These are phyloP conservation scores for Hippotragus niger DNA, from an alignment of 2,113 vertebrate genomes.

Conservation along the genomic window DNA sequence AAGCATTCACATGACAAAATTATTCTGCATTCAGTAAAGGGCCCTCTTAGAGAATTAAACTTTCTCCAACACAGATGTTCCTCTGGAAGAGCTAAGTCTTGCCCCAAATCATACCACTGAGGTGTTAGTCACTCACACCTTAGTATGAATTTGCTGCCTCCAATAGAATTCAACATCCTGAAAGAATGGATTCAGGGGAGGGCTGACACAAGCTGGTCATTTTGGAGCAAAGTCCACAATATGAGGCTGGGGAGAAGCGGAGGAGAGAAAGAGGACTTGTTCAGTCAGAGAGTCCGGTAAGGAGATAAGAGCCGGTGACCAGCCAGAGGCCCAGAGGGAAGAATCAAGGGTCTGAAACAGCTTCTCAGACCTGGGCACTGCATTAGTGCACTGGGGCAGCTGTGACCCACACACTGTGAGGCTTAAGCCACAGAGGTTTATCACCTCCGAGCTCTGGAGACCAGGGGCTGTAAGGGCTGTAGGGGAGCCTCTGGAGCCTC, in stretches of 20 bases:
- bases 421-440: background rate
- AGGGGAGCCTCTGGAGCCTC: background rate
- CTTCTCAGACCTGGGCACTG: background rate
- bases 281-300: background rate
- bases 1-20: background rate
- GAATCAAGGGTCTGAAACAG: background rate
- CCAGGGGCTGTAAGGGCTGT: background rate
- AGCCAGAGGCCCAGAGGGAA: background rate
- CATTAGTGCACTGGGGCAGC: too few species aligned
- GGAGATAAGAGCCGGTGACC: background rate
- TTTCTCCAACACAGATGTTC: background rate
- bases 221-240: background rate
- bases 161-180: background rate
- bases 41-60: background rate
- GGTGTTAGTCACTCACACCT: background rate
- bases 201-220: too few species aligned
- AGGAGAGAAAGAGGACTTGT: background rate
- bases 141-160: background rate
- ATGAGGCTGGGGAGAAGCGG: background rate
- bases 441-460: background rate
- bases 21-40: background rate
- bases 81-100: background rate
- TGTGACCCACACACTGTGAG: rapidly evolving
- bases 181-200: background rate
- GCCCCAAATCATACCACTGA: background rate